These are phyloP conservation scores for Diadegma fenestrale DNA, from an alignment of 2,888 invertebrate genomes.

Conservation along the genomic window DNA sequence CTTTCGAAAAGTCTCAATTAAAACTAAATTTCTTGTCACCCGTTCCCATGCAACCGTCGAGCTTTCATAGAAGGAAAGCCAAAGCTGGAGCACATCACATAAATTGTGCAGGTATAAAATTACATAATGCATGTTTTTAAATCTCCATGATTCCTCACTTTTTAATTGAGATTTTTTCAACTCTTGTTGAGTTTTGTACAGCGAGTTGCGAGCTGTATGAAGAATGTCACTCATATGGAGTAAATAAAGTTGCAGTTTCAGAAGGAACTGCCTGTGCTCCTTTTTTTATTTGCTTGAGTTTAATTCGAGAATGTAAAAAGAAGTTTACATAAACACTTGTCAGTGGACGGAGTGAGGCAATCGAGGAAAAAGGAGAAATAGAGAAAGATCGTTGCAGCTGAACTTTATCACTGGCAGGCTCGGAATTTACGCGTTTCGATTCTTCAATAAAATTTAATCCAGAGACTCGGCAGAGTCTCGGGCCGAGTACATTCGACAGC, in stretches of 20 bases:
- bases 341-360: slow-evolving; percentile 27
- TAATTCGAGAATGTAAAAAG: slow-evolving; percentile 17
- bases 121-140: neutral
- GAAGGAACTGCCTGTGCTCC: neutral
- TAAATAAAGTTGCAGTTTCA: slow-evolving; percentile 13
- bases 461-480: no score
- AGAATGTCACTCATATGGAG: slow-evolving; percentile 21
- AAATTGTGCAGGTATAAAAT: slow-evolving; percentile 9
- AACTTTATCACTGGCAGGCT: neutral
- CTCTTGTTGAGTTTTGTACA: neutral
- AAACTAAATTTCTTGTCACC: neutral
- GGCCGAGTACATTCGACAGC: no score
- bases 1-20: neutral
- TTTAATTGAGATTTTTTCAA: neutral
- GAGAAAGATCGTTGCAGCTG: neutral
- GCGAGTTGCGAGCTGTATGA: neutral
- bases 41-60: no score
- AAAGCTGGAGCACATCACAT: neutral
- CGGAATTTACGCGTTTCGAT: slow-evolving; percentile 4
- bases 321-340: slow-evolving; percentile 23
- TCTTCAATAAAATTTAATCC: slow-evolving; percentile 1
- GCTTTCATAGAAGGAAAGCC: no score
- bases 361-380: slow-evolving; percentile 9
- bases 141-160: neutral
- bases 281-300: slow-evolving; percentile 2